Evolutionary conservation across 2,113 vertebrate genomes (phyloP), one percentile per base, ranked within the genome.

Genomic region (Gallinago jamesoni): DNA sequence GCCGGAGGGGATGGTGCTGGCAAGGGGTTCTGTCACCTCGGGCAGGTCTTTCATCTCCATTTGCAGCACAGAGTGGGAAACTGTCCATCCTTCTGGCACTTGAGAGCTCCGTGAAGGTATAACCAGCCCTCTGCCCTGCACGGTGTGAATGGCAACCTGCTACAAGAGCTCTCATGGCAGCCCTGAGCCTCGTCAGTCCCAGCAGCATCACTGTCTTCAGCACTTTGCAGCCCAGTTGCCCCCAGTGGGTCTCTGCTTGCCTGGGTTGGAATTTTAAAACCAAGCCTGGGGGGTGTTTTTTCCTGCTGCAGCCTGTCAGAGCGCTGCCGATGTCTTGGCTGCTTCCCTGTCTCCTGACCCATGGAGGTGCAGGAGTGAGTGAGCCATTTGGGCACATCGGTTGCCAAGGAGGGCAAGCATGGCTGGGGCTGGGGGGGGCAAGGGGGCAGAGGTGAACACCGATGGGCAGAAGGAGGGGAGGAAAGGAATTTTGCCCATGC

Each of bases 371-470:
- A 9, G 43, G 35, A 47, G 57, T 20, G 72, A 37, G n/a, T 0
- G 0, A 31, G 13, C 30, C 28, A 6, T 35, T 8, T 0, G 0
- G 43, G 35, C 22, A 16, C 33, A 2, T 8, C 1, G 0, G 2
- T 9, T 70, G 30, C 31, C 4, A 1, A 62, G 66, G 55, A 81
- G 23, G 23, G 27, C 4, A 16, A 27, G 35, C 24, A 33, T 0
- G 6, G 45, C 6, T 16, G 0, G 0, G 35, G 47, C 12, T 22
- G 22, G 27, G 52, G 27, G 52, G 52, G 27, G 6, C 35, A 13
- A 30, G 48, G 28, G 14, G 67, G 53, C 33, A 60, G 79, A 43
- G 53, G 53, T 31, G 57, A 82, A 24, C 52, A 31, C 22, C 2
- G 4, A 5, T 18, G 57, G 37, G 74, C 37, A 87, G 73, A 27